Conservation (phyloP, 2,888 invertebrate species). For the Gari tellinella region DNA sequence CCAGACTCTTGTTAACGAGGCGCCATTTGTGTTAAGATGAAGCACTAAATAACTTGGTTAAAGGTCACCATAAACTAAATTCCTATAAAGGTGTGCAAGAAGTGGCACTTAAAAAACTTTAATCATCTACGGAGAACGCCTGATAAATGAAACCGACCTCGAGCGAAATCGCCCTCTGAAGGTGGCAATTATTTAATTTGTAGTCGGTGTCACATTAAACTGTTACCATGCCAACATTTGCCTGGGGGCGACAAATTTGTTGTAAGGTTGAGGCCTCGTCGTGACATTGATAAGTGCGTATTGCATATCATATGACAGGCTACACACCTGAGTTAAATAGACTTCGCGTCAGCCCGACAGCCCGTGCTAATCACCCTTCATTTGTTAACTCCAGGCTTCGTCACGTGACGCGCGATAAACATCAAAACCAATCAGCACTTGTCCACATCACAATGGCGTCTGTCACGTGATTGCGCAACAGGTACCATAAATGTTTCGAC, state of each 20-base stretch:
- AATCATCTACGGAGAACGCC: too few relatives aligned
- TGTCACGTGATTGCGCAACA: conserved; percentile 8
- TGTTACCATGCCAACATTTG: conserved; percentile 48
- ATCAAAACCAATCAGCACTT: conserved; percentile 22
- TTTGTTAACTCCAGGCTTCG: neutral
- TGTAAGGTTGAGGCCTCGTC: conserved; percentile 37
- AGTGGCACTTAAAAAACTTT: neutral
- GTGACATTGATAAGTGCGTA: conserved; percentile 55
- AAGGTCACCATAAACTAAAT: too few relatives aligned
- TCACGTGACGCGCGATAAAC: conserved; percentile 24
- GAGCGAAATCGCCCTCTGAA: conserved; percentile 4
- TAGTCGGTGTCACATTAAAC: conserved; percentile 51
- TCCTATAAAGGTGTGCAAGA: too few relatives aligned
- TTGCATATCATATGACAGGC: conserved; percentile 41
- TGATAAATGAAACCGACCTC: neutral
- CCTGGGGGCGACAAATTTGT: conserved; percentile 49
- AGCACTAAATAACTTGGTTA: too few relatives aligned
- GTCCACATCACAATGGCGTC: too few relatives aligned
- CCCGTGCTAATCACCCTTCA: conserved; percentile 43
- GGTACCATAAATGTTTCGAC: too few relatives aligned
- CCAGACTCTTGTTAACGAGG: too few relatives aligned
- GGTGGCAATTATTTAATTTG: conserved; percentile 58
- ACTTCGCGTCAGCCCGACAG: conserved; percentile 39
- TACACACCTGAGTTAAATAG: conserved; percentile 48
- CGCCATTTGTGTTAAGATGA: too few relatives aligned